Evolutionary conservation across 2,797 vertebrate species (phyloP).

Genomic region (Pantherophis alleghaniensis): DNA sequence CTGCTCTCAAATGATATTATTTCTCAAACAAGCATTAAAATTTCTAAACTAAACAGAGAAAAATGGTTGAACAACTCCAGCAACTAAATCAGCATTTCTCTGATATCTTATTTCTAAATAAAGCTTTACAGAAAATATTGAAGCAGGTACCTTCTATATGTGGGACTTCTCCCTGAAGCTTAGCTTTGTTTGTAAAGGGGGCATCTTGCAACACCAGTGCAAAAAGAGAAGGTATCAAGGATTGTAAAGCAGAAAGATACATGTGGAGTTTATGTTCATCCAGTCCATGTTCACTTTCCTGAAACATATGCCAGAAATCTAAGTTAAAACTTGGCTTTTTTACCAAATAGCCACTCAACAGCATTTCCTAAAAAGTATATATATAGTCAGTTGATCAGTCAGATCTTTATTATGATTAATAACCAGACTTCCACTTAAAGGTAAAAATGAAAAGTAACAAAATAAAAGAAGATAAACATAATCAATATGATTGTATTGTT

Average conservation of each 20-base stretch:
- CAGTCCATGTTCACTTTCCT: slow-evolving; percentile 93
- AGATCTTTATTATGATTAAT: neutral
- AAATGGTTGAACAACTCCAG: neutral
- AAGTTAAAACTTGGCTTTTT: neutral
- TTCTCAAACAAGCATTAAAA: neutral
- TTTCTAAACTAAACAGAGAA: neutral
- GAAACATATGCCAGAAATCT: slow-evolving; percentile 51
- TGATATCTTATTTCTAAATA: neutral
- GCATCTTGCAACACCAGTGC: slow-evolving; percentile 92
- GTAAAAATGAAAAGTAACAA: neutral
- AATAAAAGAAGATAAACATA: neutral
- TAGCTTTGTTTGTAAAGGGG: slow-evolving; percentile 89
- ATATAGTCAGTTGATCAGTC: neutral
- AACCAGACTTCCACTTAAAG: neutral
- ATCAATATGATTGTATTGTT: neutral
- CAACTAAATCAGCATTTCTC: neutral
- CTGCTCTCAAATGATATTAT: neutral
- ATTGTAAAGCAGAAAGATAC: slow-evolving; percentile 94
- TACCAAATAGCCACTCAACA: neutral
- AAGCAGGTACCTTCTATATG: slow-evolving; percentile 87
- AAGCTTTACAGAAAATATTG: neutral
- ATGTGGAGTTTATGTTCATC: slow-evolving; percentile 96
- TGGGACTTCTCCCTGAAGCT: slow-evolving; percentile 85
- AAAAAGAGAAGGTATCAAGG: slow-evolving; percentile 92
- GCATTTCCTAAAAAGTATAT: neutral